These are phyloP conservation scores for Hemaris fuciformis DNA, from an alignment of 2,888 invertebrate genomes.

Conservation along the genomic window DNA sequence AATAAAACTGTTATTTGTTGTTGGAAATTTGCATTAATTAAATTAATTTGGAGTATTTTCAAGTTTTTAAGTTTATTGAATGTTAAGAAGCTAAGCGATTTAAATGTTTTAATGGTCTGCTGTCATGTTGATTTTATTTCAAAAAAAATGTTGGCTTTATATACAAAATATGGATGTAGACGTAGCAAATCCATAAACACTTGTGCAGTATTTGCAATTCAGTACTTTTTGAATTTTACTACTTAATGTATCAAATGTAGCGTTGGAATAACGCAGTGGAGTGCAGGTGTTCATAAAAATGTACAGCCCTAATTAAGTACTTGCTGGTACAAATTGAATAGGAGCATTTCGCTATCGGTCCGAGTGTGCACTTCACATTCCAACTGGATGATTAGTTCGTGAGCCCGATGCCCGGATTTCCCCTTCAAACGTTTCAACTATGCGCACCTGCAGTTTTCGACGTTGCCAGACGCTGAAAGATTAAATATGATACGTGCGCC, in stretches of 20 bases:
- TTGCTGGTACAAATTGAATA: constrained; percentile 27
- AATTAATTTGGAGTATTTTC: background rate
- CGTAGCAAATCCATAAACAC: background rate
- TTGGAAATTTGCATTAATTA: constrained; percentile 8
- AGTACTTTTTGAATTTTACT: background rate
- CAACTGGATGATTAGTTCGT: constrained; percentile 54
- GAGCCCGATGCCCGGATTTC: constrained; percentile 16
- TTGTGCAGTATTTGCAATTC: background rate
- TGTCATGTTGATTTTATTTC: too few relatives aligned
- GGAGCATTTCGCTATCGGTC: constrained; percentile 24
- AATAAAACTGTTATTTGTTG: constrained; percentile 12
- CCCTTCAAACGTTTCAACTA: constrained; percentile 29
- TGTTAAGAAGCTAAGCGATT: background rate
- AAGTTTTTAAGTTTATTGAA: background rate
- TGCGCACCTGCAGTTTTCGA: constrained; percentile 46
- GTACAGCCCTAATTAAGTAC: constrained; percentile 21
- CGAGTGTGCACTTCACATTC: constrained; percentile 45
- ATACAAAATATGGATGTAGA: background rate
- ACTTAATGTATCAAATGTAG: background rate
- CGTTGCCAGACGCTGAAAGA: constrained; percentile 25
- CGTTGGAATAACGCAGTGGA: constrained; percentile 6
- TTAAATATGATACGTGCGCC: constrained; percentile 16
- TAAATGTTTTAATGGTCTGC: background rate
- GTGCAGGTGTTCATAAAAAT: constrained; percentile 14
- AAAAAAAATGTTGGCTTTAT: background rate